phyloP scores from a whole-genome alignment of 1,140 invertebrate genomes.

The Muscidifurax raptorellus region DNA sequence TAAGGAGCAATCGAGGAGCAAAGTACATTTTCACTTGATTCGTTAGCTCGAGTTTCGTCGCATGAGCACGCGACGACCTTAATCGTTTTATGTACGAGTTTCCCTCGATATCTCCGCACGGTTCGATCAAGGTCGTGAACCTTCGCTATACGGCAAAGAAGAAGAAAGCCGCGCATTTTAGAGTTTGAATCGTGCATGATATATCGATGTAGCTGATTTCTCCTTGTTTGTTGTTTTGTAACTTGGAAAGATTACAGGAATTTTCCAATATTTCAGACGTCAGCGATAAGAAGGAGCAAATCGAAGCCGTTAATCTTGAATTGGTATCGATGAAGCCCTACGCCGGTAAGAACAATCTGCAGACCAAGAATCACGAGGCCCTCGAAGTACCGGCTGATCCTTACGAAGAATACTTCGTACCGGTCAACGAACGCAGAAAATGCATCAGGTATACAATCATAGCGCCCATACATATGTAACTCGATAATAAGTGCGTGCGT shows the following conservation, averaged over 20 bases:
- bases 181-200: background rate
- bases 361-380: conserved; percentile 84
- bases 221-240: background rate
- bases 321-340: conserved; percentile 85
- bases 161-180: conserved; percentile 3
- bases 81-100: conserved; percentile 10
- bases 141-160: background rate
- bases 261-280: conserved; percentile 59
- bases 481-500: background rate
- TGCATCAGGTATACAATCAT: conserved; percentile 82
- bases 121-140: conserved; percentile 42
- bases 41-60: background rate
- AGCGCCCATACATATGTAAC: background rate
- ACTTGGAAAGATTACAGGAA: background rate
- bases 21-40: conserved; percentile 32
- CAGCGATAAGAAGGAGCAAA: conserved; percentile 72
- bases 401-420: conserved; percentile 89
- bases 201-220: background rate
- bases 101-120: conserved; percentile 28
- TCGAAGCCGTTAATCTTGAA: conserved; percentile 87
- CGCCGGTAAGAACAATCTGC: conserved; percentile 77
- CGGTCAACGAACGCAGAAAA: conserved; percentile 89
- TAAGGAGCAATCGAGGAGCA: no score
- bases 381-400: conserved; percentile 80
- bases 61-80: background rate